Conservation (phyloP, 2,888 invertebrate species). For the Electrophaes corylata region DNA sequence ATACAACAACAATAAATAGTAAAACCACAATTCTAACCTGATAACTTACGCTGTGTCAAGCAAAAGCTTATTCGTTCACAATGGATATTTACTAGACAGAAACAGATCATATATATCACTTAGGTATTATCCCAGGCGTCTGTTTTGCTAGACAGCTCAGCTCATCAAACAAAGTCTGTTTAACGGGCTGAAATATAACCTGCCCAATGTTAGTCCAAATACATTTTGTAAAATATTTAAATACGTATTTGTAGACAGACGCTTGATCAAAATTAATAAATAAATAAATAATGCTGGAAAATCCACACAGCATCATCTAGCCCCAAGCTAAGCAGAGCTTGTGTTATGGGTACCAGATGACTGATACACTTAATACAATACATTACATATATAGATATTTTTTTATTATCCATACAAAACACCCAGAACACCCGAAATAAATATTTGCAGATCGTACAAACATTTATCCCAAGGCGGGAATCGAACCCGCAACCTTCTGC, state of each 20-base stretch:
- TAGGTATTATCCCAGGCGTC: neutral
- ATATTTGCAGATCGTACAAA: no score
- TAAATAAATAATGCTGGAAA: no score
- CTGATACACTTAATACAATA: no score
- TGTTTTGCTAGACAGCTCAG: constrained; percentile 13
- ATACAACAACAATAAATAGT: neutral
- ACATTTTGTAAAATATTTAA: neutral
- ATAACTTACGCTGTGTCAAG: neutral
- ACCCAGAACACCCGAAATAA: no score
- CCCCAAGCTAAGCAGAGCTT: no score
- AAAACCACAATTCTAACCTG: neutral
- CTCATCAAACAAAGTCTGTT: constrained; percentile 11
- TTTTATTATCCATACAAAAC: no score
- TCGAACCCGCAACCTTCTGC: no score
- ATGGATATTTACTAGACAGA: constrained; percentile 9
- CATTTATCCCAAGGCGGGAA: no score
- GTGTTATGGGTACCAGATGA: no score
- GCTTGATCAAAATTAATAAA: no score
- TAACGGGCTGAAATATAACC: constrained; percentile 4
- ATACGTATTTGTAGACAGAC: neutral
- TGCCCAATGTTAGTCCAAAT: constrained; percentile 2
- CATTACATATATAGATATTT: no score
- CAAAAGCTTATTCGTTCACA: neutral
- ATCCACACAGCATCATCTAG: no score
- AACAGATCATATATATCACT: constrained; percentile 9